Percentiles rank a stretch among this genome's conserved stretches.
Evolutionary conservation across 2,797 vertebrate species (phyloP).

Genomic region (Danio aesculapii): DNA sequence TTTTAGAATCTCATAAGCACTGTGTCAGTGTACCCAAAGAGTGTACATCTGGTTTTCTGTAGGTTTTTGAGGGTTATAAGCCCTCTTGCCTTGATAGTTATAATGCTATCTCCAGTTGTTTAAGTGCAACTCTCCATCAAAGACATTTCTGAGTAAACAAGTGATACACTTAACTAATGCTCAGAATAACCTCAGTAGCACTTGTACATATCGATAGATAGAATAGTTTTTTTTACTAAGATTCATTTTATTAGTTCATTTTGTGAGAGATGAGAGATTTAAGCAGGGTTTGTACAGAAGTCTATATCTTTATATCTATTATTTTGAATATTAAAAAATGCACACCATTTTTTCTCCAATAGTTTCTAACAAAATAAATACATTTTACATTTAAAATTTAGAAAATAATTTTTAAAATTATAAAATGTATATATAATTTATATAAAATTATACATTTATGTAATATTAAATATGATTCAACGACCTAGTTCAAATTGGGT

Average conservation of each 20-base stretch:
- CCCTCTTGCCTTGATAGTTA: constrained; percentile 57
- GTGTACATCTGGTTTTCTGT: constrained; percentile 63
- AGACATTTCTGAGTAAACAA: constrained; percentile 65
- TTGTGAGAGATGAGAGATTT: constrained; percentile 19
- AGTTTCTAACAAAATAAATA: too few species aligned
- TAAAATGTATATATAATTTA: background rate
- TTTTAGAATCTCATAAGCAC: constrained; percentile 66
- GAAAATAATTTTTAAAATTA: background rate
- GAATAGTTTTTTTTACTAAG: constrained; percentile 2
- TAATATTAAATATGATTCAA: too few species aligned
- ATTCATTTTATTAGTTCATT: background rate
- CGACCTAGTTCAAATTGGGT: background rate
- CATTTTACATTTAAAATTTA: background rate
- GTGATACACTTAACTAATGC: constrained; percentile 18
- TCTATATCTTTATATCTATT: background rate
- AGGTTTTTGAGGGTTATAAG: constrained; percentile 64
- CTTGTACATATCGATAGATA: background rate
- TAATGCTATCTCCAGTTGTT: constrained; percentile 66
- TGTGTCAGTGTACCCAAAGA: constrained; percentile 55
- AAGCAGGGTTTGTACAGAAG: background rate
- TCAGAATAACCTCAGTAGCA: background rate
- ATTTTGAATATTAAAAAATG: background rate
- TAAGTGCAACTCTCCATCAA: constrained; percentile 70
- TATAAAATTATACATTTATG: too few species aligned
- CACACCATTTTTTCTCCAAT: too few species aligned